Percentiles rank a stretch among this genome's conserved stretches.
Evolutionary conservation across 2,888 invertebrate genomes (phyloP).

Genomic region (Peribatodes rhomboidaria): DNA sequence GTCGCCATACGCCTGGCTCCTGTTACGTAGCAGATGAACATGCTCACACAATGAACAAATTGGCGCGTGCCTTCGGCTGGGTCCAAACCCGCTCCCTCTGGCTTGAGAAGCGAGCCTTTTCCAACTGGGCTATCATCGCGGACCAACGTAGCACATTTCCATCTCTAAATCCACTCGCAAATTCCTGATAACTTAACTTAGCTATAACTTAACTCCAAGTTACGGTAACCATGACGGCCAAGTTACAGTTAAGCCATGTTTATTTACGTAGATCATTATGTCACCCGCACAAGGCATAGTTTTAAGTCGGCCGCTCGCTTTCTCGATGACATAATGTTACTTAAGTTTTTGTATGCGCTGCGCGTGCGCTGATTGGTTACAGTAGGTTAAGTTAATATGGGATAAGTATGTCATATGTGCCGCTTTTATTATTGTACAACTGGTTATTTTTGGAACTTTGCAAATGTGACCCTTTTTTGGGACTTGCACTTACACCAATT

Average conservation of each 20-base stretch:
- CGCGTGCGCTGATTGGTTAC: slow-evolving; percentile 18
- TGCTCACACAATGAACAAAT: no score
- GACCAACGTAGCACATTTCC: no score
- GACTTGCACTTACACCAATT: no score
- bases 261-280: slow-evolving; percentile 24
- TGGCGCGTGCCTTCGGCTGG: no score
- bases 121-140: no score
- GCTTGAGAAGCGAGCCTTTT: no score
- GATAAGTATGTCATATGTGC: slow-evolving; percentile 16
- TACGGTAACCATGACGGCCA: slow-evolving; percentile 2
- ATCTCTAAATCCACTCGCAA: no score
- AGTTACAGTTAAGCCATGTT: slow-evolving; percentile 12
- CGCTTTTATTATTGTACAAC: slow-evolving; percentile 1
- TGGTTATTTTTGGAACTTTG: slow-evolving; percentile 2
- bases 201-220: neutral
- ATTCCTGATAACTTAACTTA: no score
- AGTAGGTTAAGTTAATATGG: slow-evolving; percentile 22
- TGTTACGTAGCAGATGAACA: no score
- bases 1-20: no score
- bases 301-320: slow-evolving; percentile 19
- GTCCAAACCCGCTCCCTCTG: no score
- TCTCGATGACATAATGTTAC: slow-evolving; percentile 24
- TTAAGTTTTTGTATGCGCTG: slow-evolving; percentile 19
- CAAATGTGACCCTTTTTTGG: no score
- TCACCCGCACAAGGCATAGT: slow-evolving; percentile 18